These are phyloP conservation scores for Acrocyrtus sp. DNA, from an alignment of 2,888 invertebrate species.

Conservation along the genomic window DNA sequence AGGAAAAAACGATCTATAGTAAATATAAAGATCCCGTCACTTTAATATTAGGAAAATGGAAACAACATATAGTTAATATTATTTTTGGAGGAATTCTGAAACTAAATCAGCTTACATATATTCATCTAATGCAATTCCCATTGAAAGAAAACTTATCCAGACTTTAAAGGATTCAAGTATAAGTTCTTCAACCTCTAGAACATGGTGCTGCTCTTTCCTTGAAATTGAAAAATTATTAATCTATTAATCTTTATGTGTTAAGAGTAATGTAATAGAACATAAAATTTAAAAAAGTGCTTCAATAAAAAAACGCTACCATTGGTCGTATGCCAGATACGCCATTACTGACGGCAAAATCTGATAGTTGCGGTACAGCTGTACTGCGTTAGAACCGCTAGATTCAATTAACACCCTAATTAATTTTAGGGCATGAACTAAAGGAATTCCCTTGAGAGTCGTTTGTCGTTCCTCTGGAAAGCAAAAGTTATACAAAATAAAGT, in stretches of 20 bases:
- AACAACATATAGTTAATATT: background rate
- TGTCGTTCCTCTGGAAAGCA: conserved; percentile 17
- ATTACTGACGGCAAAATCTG: conserved; percentile 44
- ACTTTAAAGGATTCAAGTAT: conserved; percentile 51
- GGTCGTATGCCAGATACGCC: conserved; percentile 47
- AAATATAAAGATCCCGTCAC: conserved; percentile 1
- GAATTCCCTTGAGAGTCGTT: conserved; percentile 33
- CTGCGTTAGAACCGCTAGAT: conserved; percentile 35
- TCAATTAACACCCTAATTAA: conserved; percentile 43
- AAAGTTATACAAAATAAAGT: background rate
- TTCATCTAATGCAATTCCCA: conserved; percentile 48
- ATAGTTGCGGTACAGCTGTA: conserved; percentile 29
- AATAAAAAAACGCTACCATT: too few species aligned
- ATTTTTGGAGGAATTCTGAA: background rate
- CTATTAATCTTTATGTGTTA: too few species aligned
- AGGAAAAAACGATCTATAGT: conserved; percentile 49
- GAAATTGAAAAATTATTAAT: background rate
- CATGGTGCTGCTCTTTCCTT: conserved; percentile 39
- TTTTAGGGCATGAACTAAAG: conserved; percentile 37
- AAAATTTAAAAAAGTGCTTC: background rate
- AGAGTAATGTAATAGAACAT: background rate
- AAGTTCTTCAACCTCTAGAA: conserved; percentile 30
- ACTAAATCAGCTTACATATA: conserved; percentile 37
- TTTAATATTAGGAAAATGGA: background rate
- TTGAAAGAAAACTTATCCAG: conserved; percentile 42